These are phyloP conservation scores for Telmatochromis brachygnathus DNA, from an alignment of 2,113 vertebrate genomes.

Conservation along the genomic window DNA sequence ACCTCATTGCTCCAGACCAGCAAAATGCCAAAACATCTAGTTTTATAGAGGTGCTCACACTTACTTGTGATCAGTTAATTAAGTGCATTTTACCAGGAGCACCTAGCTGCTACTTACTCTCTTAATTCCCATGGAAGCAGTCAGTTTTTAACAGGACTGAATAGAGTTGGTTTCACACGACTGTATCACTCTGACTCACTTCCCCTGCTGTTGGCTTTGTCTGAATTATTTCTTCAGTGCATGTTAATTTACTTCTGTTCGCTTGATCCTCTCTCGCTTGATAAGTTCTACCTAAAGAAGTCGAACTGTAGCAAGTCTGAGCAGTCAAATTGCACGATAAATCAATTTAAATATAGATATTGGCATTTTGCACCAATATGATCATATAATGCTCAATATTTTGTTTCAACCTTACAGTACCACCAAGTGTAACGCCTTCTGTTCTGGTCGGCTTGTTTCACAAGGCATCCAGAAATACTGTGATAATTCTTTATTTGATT, in stretches of 20 bases:
- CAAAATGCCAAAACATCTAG: not conserved
- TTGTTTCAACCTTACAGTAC: not conserved
- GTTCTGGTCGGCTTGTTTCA: not conserved
- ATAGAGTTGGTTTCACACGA: not conserved
- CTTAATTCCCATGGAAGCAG: not conserved
- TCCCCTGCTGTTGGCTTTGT: not conserved
- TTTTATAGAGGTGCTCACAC: not conserved
- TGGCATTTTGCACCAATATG: not conserved
- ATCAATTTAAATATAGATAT: not conserved
- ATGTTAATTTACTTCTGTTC: not conserved
- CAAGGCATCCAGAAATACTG: not conserved
- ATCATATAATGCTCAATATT: not conserved
- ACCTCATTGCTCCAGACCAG: not conserved
- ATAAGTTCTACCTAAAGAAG: not conserved
- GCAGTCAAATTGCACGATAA: not conserved
- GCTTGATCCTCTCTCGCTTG: not conserved
- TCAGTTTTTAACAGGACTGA: not conserved
- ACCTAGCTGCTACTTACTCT: not conserved
- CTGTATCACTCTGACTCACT: not conserved
- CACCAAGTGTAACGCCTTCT: not conserved
- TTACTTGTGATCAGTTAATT: not conserved
- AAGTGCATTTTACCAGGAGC: not conserved
- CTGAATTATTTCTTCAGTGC: not conserved
- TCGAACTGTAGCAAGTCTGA: not conserved
- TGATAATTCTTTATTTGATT: constrained; percentile 55